Percentiles rank a stretch among this genome's conserved stretches.
These are phyloP conservation scores for Drosophila mojavensis DNA, from an alignment of 1,140 invertebrate genomes.

Conservation along the genomic window DNA sequence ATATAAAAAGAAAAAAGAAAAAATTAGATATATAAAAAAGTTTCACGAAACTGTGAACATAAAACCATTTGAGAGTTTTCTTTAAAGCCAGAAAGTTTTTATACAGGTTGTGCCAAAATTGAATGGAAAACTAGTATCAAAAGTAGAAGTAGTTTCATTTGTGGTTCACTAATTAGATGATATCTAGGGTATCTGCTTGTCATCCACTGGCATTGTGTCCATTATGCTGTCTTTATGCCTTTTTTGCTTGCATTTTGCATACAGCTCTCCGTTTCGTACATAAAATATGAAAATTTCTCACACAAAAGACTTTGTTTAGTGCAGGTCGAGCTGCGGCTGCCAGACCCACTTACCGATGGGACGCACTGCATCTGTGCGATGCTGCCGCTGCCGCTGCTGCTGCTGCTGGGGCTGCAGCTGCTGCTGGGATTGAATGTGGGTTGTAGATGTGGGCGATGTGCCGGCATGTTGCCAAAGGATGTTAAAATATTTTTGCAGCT, in stretches of 20 bases:
- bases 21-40: background rate
- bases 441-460: slow-evolving; percentile 2
- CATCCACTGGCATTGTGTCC: background rate
- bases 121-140: no score
- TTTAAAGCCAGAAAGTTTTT: no score
- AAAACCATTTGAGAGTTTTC: no score
- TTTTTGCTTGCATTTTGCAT: slow-evolving; percentile 21
- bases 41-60: no score
- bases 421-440: background rate
- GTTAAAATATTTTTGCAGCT: slow-evolving; percentile 83
- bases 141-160: no score
- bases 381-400: background rate
- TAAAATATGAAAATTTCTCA: slow-evolving; percentile 73
- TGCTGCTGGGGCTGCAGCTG: background rate
- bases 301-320: slow-evolving; percentile 74
- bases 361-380: slow-evolving; percentile 41
- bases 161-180: no score
- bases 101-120: no score
- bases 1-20: no score
- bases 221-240: slow-evolving; percentile 4
- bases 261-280: slow-evolving; percentile 44
- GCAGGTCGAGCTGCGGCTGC: slow-evolving; percentile 51
- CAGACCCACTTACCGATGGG: slow-evolving; percentile 48
- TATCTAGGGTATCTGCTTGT: background rate
- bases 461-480: slow-evolving; percentile 80